Conservation (phyloP, 2,888 invertebrate species). For the Drosophila cognata region DNA sequence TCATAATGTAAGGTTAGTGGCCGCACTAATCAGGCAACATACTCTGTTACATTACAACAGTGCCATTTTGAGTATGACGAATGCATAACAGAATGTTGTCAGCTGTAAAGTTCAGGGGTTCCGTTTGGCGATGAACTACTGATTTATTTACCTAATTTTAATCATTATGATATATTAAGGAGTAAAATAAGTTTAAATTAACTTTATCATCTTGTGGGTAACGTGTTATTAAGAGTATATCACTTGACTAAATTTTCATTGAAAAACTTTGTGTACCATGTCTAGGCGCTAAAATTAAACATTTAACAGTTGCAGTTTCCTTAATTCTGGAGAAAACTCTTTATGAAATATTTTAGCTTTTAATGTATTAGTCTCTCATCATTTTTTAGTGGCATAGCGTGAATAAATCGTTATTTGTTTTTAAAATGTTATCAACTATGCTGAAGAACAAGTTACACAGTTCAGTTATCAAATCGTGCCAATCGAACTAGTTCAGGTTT, state of each 20-base stretch:
- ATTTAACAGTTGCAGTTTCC: neutral
- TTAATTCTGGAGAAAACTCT: neutral
- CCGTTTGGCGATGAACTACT: neutral
- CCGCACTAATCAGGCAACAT: neutral
- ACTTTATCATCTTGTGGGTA: neutral
- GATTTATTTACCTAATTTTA: neutral
- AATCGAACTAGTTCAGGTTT: slow-evolving; percentile 28
- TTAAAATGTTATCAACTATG: neutral
- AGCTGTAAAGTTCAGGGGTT: neutral
- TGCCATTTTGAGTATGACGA: slow-evolving; percentile 4
- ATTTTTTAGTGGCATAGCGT: neutral
- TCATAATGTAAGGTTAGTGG: neutral
- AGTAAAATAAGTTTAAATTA: too few relatives aligned
- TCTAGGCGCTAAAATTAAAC: neutral
- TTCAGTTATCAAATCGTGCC: neutral
- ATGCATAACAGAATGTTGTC: neutral
- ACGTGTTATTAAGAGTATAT: neutral
- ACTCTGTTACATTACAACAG: neutral
- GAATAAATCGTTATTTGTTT: neutral
- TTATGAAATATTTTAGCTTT: neutral
- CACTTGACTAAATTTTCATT: neutral
- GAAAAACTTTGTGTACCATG: neutral
- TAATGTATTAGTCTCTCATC: neutral
- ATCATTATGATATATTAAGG: neutral
- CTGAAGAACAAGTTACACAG: slow-evolving; percentile 4